phyloP scores from a whole-genome alignment of 2,888 invertebrate species.

The Nysson spinosus region DNA sequence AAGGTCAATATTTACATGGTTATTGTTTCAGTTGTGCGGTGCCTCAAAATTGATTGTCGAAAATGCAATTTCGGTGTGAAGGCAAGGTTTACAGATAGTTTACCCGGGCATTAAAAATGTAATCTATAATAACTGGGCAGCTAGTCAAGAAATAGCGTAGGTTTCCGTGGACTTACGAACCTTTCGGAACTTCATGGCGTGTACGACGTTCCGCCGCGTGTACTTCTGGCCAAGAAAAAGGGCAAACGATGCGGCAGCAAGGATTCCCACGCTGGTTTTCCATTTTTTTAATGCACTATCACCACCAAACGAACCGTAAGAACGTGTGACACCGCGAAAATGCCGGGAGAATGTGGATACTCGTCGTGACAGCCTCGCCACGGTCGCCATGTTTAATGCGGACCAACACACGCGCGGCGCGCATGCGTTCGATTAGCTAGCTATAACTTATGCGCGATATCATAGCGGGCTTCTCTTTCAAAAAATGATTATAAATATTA shows the following conservation, averaged over 20 bases:
- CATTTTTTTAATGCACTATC: conserved; percentile 52
- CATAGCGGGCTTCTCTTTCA: too few species aligned
- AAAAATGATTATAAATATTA: too few species aligned
- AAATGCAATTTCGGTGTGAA: too few species aligned
- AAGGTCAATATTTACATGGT: too few species aligned
- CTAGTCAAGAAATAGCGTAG: too few species aligned
- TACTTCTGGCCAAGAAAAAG: conserved; percentile 77
- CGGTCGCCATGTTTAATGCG: conserved; percentile 72
- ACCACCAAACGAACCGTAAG: conserved; percentile 60
- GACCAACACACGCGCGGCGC: conserved; percentile 75
- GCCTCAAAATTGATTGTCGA: too few species aligned
- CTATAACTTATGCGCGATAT: too few species aligned
- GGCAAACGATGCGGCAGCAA: conserved; percentile 77
- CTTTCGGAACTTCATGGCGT: conserved; percentile 79
- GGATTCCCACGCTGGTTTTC: conserved; percentile 62
- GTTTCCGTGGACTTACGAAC: conserved; percentile 68
- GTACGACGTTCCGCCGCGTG: conserved; percentile 75
- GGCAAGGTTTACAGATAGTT: too few species aligned
- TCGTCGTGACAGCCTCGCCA: conserved; percentile 61
- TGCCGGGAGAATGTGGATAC: conserved; percentile 59
- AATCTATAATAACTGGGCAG: too few species aligned
- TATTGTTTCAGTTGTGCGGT: too few species aligned
- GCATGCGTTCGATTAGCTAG: conserved; percentile 73
- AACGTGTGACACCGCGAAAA: conserved; percentile 64
- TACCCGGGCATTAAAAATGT: too few species aligned